Percentiles rank a stretch among this genome's conserved stretches.
Conservation (phyloP, 2,797 vertebrate species). For the Pseudomugil gertrudae region DNA sequence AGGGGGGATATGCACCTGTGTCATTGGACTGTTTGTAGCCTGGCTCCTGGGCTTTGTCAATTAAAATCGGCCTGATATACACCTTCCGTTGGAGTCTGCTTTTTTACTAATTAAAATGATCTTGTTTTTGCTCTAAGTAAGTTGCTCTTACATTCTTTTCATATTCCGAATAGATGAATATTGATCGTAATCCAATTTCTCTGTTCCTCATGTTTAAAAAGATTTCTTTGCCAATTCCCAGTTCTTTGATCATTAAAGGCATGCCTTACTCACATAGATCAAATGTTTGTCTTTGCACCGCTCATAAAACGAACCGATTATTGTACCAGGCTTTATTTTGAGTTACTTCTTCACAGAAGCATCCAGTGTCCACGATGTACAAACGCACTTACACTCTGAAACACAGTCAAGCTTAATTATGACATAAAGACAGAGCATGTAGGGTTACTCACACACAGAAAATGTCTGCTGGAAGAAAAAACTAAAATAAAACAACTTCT, state of each 20-base stretch:
- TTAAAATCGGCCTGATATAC: constrained; percentile 41
- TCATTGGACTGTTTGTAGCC: constrained; percentile 50
- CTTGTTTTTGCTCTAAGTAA: constrained; percentile 64
- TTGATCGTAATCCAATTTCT: constrained; percentile 70
- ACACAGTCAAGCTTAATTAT: too few relatives aligned
- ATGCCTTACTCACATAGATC: constrained; percentile 35
- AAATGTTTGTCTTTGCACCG: not conserved
- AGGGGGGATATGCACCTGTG: constrained; percentile 50
- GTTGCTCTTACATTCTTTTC: constrained; percentile 61
- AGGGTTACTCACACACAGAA: not conserved
- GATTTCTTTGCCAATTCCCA: constrained; percentile 43
- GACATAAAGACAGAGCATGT: too few relatives aligned
- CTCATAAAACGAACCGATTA: constrained; percentile 1
- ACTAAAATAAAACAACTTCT: not conserved
- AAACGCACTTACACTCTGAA: too few relatives aligned
- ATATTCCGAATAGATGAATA: constrained; percentile 62
- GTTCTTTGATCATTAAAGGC: constrained; percentile 60
- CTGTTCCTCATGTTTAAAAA: constrained; percentile 43
- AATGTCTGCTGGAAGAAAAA: constrained; percentile 20
- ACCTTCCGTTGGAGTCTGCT: constrained; percentile 49
- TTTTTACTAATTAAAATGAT: constrained; percentile 63
- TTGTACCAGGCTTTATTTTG: constrained; percentile 3
- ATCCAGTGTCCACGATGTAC: too few relatives aligned
- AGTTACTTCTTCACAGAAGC: not conserved
- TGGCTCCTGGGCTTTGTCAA: constrained; percentile 56